Base-by-base conservation (phyloP, 2,797 vertebrate genomes). In the Hyperoplus immaculatus region DNA sequence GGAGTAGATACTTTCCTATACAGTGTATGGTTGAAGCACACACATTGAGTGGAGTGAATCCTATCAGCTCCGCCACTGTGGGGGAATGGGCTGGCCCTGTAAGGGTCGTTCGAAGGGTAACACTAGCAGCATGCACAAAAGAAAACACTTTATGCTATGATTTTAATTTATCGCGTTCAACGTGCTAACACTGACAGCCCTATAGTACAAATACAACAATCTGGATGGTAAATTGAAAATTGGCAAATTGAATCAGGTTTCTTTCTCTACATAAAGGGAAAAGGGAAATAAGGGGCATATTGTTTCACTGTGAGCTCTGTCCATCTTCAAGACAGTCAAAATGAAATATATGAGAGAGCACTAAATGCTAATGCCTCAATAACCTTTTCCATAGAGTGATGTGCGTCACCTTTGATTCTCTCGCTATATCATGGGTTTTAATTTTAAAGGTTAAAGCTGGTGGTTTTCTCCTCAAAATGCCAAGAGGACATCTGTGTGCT, bases 381-480 rank as follows among this genome's bases (percentile, higher is more conserved):
- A 94, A 94, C 92, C 92, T 93, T 93, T 94, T 82, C 86, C 72
- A 69, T 69, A 59, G 91, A 93, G 64, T 89, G 92, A 94, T 88
- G 85, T 69, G 68, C 84, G 89, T 82, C 85, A 91, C 80, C 83
- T 83, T 72, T 84, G 75, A 83, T 83, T 82, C 77, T 66, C 45
- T 46, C 70, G 45, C 66, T 68, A 46, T 68, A 89, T 88, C 83
- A 71, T 55, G 64, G 64, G 29, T 29, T 85, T 80, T 86, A 72
- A 82, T 87, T 91, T 88, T 87, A 92, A 94, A 93, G 92, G 92
- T 94, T 91, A 92, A 90, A 88, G 80, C 39, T n/a, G 75, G 71
- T 54, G 64, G 78, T 87, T 71, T 71, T 68, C 67, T 83, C 73
- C 66, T 88, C 72, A 54, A 66, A 72, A 74, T 85, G 81, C 57